Percentiles rank a stretch among this genome's conserved stretches.
Conservation (phyloP, 2,888 invertebrate genomes). For the Saturnia japonica region DNA sequence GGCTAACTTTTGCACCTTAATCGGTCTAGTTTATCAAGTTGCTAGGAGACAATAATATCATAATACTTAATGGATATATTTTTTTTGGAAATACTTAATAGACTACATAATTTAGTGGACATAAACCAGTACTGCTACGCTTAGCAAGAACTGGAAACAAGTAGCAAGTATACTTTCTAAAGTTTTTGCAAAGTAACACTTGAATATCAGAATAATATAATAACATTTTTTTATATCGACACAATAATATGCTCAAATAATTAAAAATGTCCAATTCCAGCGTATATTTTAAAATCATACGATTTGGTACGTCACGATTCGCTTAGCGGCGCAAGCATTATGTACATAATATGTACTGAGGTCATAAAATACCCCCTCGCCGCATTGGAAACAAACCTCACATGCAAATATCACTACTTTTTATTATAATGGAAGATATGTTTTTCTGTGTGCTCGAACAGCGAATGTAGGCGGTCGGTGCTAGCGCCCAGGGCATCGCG, state of each 20-base stretch:
- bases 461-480: conserved; percentile 29
- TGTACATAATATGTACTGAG: conserved; percentile 44
- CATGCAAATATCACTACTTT: conserved; percentile 46
- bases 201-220: conserved; percentile 4
- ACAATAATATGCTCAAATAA: neutral
- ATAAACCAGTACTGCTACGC: neutral
- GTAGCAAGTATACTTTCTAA: neutral
- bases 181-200: conserved; percentile 3
- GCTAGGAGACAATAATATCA: no score
- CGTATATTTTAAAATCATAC: conserved; percentile 28
- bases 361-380: conserved; percentile 58
- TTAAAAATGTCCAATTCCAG: conserved; percentile 25
- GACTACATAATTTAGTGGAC: neutral
- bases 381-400: conserved; percentile 44
- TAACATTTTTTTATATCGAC: neutral
- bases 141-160: neutral
- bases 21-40: no score
- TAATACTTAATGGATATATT: no score
- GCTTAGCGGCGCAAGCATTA: conserved; percentile 43
- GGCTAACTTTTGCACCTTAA: no score
- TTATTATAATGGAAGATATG: conserved; percentile 34
- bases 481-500: conserved; percentile 35
- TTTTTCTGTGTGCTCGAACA: conserved; percentile 28
- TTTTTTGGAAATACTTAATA: neutral
- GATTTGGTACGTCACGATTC: conserved; percentile 46